phyloP scores from a whole-genome alignment of 2,113 vertebrate genomes.

The Trogon melanurus region DNA sequence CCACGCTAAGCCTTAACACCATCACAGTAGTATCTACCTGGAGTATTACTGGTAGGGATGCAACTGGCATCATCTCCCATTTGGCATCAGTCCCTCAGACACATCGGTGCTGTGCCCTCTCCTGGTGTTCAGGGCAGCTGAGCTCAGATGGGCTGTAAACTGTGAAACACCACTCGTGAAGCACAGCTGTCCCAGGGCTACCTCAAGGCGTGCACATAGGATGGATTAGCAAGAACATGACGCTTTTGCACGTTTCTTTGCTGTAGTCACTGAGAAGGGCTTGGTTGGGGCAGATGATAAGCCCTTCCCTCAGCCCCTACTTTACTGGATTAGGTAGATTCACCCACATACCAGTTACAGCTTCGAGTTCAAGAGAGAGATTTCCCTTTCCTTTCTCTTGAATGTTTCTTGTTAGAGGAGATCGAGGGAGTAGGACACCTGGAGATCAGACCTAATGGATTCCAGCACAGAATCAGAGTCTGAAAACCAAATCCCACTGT shows the following conservation, averaged over 20 bases:
- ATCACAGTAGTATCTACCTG: not conserved
- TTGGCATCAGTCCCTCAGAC: not conserved
- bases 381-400: not conserved
- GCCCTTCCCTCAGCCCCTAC: not conserved
- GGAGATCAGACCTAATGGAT: conserved; percentile 7
- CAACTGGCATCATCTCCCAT: not conserved
- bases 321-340: not conserved
- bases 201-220: rapidly evolving
- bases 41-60: not conserved
- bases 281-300: not conserved
- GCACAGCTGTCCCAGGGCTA: not conserved
- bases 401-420: conserved; percentile 14
- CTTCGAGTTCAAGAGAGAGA: not conserved
- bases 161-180: rapidly evolving
- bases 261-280: not conserved
- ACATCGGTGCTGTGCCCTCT: not conserved
- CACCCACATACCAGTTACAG: not conserved
- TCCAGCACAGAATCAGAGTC: not conserved
- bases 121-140: not conserved
- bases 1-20: not conserved
- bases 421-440: not conserved
- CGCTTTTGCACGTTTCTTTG: not conserved
- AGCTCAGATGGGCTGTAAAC: not conserved
- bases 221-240: not conserved
- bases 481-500: not conserved